Conservation (phyloP, 2,888 invertebrate species). For the Margaritifera margaritifera region DNA sequence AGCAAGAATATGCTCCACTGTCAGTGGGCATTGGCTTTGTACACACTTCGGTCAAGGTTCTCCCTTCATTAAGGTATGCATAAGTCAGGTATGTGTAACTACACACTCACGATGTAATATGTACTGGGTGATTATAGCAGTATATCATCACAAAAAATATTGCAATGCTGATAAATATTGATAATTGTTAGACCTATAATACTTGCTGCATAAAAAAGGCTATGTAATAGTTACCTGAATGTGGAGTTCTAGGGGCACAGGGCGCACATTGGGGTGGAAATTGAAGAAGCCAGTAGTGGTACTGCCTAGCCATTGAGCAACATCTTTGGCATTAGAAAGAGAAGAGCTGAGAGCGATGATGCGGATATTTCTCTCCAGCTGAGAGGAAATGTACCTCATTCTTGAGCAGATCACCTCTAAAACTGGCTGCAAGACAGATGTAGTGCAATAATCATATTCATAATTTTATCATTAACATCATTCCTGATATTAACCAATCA, state of each 20-base stretch:
- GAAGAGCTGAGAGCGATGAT: constrained; percentile 96
- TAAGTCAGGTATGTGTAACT: too few species aligned
- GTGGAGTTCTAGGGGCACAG: constrained; percentile 94
- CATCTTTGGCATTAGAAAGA: constrained; percentile 93
- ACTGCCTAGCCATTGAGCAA: constrained; percentile 97
- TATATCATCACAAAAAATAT: too few species aligned
- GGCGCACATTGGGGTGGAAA: constrained; percentile 98
- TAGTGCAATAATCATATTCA: neutral
- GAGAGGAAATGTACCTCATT: constrained; percentile 95
- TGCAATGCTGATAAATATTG: too few species aligned
- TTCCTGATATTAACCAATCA: neutral
- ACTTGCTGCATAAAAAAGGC: too few species aligned
- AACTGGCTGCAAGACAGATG: constrained; percentile 79
- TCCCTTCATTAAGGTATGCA: too few species aligned
- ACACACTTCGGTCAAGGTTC: too few species aligned
- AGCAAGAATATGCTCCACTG: too few species aligned
- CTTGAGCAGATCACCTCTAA: constrained; percentile 92
- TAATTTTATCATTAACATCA: neutral
- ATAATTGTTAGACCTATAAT: too few species aligned
- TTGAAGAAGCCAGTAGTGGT: constrained; percentile 95
- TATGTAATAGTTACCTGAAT: constrained; percentile 77
- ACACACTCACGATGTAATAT: too few species aligned
- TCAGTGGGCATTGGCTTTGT: too few species aligned
- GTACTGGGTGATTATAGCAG: too few species aligned
- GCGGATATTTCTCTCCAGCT: constrained; percentile 84